phyloP scores from a whole-genome alignment of 1,140 invertebrate genomes.

The Drosophila willistoni region DNA sequence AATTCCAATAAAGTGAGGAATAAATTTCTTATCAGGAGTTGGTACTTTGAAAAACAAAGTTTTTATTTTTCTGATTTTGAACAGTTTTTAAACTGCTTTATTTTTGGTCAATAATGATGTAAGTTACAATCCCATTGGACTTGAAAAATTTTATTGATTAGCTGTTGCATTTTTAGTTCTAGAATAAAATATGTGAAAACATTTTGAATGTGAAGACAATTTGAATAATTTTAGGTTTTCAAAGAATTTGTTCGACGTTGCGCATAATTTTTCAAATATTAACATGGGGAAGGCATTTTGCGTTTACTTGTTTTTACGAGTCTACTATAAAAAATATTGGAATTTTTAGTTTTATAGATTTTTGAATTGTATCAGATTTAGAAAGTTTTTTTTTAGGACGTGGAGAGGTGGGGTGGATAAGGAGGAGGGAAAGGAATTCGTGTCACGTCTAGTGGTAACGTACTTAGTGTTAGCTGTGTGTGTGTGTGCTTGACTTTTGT shows the following conservation, averaged over 20 bases:
- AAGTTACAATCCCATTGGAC: too few relatives aligned
- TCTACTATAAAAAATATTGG: background rate
- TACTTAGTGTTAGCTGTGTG: slow-evolving; percentile 24
- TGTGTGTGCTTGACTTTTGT: slow-evolving; percentile 26
- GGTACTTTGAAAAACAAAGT: too few relatives aligned
- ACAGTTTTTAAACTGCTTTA: too few relatives aligned
- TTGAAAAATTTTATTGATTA: background rate
- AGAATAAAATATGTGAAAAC: background rate
- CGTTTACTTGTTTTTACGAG: slow-evolving; percentile 3
- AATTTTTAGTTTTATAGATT: slow-evolving; percentile 15
- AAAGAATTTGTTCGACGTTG: background rate
- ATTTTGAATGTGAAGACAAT: background rate
- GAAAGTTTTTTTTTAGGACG: background rate
- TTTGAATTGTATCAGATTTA: slow-evolving; percentile 14
- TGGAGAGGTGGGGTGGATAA: background rate
- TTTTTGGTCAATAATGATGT: too few relatives aligned
- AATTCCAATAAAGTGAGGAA: too few relatives aligned
- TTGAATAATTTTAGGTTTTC: background rate
- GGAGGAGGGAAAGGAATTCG: slow-evolving; percentile 1
- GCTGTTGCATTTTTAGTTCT: background rate
- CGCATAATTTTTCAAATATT: background rate
- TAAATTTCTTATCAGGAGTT: too few relatives aligned
- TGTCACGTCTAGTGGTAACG: slow-evolving; percentile 11
- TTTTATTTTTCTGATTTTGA: too few relatives aligned
- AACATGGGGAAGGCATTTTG: background rate